These are phyloP conservation scores for Hylaea fasciaria DNA, from an alignment of 2,888 invertebrate genomes.

Conservation along the genomic window DNA sequence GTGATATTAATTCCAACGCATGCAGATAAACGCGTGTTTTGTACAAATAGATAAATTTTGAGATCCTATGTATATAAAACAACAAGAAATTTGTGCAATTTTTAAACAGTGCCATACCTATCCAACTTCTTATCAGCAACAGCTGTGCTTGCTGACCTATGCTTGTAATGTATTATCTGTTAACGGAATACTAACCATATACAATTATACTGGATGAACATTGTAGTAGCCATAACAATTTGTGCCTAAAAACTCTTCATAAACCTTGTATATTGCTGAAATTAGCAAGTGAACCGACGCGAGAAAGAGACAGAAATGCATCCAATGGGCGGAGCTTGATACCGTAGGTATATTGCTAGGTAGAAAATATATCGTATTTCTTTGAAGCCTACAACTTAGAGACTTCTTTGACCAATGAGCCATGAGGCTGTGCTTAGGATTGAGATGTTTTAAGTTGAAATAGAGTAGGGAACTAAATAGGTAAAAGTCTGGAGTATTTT, in stretches of 20 bases:
- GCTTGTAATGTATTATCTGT: no score
- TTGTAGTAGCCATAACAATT: no score
- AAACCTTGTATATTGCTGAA: neutral
- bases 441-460: conserved; percentile 17
- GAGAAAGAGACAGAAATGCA: conserved; percentile 58
- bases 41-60: no score
- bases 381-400: conserved; percentile 42
- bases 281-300: conserved; percentile 40
- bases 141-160: no score
- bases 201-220: no score
- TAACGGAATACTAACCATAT: no score
- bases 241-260: neutral
- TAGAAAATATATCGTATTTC: conserved; percentile 43
- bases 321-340: conserved; percentile 69
- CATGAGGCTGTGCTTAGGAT: conserved; percentile 32
- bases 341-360: conserved; percentile 37
- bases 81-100: no score
- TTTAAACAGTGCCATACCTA: no score
- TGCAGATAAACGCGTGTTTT: no score
- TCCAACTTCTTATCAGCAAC: no score
- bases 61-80: no score
- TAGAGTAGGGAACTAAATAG: conserved; percentile 20
- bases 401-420: conserved; percentile 46
- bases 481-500: conserved; percentile 1
- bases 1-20: no score